phyloP scores from a whole-genome alignment of 1,140 invertebrate species.

The Euura saliciscinereae region DNA sequence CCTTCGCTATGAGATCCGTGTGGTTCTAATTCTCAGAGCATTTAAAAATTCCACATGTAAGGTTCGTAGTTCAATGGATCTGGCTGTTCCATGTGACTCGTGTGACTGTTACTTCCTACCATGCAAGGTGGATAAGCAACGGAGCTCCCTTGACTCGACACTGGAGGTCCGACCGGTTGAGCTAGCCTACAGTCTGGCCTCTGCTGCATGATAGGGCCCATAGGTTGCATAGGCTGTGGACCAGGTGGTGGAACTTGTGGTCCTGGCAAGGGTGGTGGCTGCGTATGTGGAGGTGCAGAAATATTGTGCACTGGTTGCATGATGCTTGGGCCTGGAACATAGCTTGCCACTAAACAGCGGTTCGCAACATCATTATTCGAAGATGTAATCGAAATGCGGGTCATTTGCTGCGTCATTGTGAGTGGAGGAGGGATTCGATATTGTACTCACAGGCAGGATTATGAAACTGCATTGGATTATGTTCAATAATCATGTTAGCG shows the following conservation, averaged over 20 bases:
- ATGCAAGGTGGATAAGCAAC: slow-evolving; percentile 52
- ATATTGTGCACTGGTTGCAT: slow-evolving; percentile 45
- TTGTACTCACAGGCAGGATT: slow-evolving; percentile 32
- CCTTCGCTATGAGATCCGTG: no score
- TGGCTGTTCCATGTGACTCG: slow-evolving; percentile 51
- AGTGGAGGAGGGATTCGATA: background rate
- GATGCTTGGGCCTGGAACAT: slow-evolving; percentile 39
- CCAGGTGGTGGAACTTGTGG: slow-evolving; percentile 21
- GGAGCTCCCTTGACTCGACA: slow-evolving; percentile 38
- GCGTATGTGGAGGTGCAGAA: slow-evolving; percentile 28
- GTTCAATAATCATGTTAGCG: slow-evolving; percentile 35
- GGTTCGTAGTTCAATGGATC: slow-evolving; percentile 56
- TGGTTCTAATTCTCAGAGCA: no score
- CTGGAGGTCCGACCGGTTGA: slow-evolving; percentile 32
- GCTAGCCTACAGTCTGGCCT: slow-evolving; percentile 51
- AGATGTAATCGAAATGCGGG: background rate
- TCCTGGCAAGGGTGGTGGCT: slow-evolving; percentile 27
- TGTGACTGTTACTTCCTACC: slow-evolving; percentile 43
- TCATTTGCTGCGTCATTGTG: no score
- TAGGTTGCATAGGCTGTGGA: slow-evolving; percentile 38
- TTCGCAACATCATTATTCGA: slow-evolving; percentile 9
- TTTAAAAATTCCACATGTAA: slow-evolving; percentile 57
- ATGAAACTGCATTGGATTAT: slow-evolving; percentile 38
- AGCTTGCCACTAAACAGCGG: slow-evolving; percentile 36
- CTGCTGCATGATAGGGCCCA: slow-evolving; percentile 47